Percentiles rank a stretch among this genome's conserved stretches.
Evolutionary conservation across 2,113 vertebrate species (phyloP).

Genomic region (Telmatochromis brachygnathus): DNA sequence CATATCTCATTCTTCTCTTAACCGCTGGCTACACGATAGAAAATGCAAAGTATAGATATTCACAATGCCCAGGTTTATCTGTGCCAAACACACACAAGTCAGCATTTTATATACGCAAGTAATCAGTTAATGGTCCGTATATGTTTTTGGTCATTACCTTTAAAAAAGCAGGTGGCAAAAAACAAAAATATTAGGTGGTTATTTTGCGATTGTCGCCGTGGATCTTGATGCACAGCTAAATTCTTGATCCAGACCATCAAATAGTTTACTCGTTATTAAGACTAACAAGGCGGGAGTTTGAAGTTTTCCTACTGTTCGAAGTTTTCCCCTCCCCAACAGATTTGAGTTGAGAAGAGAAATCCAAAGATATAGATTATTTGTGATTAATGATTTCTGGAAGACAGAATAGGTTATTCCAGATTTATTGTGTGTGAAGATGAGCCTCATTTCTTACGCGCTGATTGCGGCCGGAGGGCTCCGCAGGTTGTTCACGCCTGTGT

Average conservation of each 20-base stretch:
- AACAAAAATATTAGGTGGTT: background rate
- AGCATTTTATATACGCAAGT: background rate
- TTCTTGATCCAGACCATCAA: background rate
- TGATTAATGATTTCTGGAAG: constrained; percentile 52
- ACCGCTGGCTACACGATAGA: background rate
- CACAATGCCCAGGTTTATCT: background rate
- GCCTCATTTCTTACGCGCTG: constrained; percentile 23
- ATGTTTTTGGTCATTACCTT: background rate
- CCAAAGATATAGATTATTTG: constrained; percentile 29
- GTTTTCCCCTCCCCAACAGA: background rate
- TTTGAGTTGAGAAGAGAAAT: background rate
- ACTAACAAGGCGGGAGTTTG: background rate
- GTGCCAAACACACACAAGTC: background rate
- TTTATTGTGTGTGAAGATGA: constrained; percentile 45
- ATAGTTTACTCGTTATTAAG: background rate
- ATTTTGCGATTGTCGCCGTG: background rate
- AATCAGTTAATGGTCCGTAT: background rate
- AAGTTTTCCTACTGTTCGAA: background rate
- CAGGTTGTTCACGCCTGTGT: constrained; percentile 27
- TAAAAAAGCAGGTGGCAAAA: background rate
- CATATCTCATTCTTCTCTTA: background rate
- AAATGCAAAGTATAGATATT: background rate
- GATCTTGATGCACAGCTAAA: background rate
- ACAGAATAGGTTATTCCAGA: constrained; percentile 43
- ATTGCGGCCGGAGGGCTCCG: constrained; percentile 41